Conservation (phyloP, 2,888 invertebrate species). For the Lapara coniferarum region DNA sequence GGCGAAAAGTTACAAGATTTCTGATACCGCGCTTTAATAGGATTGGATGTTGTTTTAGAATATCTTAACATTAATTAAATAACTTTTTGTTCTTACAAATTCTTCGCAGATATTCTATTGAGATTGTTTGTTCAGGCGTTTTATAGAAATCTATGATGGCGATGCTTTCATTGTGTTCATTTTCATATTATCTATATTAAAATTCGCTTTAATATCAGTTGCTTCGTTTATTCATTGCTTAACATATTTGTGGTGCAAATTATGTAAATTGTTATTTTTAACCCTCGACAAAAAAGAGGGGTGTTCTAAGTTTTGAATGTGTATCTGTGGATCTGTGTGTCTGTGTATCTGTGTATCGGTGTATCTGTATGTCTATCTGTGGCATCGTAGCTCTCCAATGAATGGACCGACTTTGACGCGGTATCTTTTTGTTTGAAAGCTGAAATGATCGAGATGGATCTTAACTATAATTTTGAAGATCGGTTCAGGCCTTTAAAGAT, state of each 20-base stretch:
- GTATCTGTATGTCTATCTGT: no score
- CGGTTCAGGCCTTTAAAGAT: no score
- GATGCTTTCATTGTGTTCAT: constrained; percentile 27
- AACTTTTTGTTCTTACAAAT: constrained; percentile 53
- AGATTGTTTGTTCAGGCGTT: constrained; percentile 39
- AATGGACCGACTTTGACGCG: no score
- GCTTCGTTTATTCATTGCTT: not conserved
- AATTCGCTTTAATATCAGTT: not conserved
- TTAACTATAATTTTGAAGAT: no score
- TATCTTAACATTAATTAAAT: constrained; percentile 72
- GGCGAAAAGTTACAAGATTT: constrained; percentile 75
- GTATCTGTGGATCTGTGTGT: no score
- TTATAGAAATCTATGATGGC: constrained; percentile 31
- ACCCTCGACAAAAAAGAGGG: no score
- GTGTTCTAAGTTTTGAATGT: no score
- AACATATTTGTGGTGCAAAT: not conserved
- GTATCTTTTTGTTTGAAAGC: no score
- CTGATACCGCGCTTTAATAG: constrained; percentile 71
- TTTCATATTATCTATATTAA: constrained; percentile 24
- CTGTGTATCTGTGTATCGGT: no score
- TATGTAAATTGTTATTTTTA: no score
- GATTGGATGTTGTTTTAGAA: constrained; percentile 70
- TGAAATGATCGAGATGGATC: no score
- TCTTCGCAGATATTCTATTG: constrained; percentile 48
- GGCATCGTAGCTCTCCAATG: no score